Conservation (phyloP, 2,888 invertebrate genomes). For the Dendrolimus houi region DNA sequence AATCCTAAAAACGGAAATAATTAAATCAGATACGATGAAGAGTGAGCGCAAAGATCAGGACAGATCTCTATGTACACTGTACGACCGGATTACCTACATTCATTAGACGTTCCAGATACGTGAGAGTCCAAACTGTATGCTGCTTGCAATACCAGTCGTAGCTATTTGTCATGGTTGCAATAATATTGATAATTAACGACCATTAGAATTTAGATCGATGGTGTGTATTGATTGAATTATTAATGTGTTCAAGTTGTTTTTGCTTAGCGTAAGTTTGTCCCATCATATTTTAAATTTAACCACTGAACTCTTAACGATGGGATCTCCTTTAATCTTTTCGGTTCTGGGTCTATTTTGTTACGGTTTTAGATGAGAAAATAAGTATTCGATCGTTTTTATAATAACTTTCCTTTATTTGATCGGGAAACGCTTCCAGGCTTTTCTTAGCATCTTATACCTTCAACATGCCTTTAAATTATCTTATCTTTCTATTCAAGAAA, state of each 20-base stretch:
- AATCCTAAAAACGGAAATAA: not conserved
- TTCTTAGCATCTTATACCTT: no score
- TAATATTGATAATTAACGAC: conserved; percentile 13
- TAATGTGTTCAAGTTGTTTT: not conserved
- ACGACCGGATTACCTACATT: conserved; percentile 25
- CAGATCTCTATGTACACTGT: not conserved
- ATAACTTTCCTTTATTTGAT: no score
- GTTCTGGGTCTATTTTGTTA: no score
- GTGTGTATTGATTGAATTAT: conserved; percentile 28
- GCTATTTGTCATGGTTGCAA: conserved; percentile 24
- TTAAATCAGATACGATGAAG: not conserved
- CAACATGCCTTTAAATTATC: no score
- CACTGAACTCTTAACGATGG: no score
- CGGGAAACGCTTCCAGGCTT: no score
- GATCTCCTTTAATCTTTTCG: no score
- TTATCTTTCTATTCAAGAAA: no score
- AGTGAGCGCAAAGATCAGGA: not conserved
- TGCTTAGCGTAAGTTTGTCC: no score
- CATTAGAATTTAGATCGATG: conserved; percentile 18
- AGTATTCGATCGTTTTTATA: no score
- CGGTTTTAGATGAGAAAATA: no score
- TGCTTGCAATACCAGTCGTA: conserved; percentile 1
- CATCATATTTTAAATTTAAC: no score
- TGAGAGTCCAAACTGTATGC: conserved; percentile 3
- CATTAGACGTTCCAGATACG: conserved; percentile 10